These are phyloP conservation scores for Mythimna lalbum DNA, from an alignment of 2,888 invertebrate species.

Conservation along the genomic window DNA sequence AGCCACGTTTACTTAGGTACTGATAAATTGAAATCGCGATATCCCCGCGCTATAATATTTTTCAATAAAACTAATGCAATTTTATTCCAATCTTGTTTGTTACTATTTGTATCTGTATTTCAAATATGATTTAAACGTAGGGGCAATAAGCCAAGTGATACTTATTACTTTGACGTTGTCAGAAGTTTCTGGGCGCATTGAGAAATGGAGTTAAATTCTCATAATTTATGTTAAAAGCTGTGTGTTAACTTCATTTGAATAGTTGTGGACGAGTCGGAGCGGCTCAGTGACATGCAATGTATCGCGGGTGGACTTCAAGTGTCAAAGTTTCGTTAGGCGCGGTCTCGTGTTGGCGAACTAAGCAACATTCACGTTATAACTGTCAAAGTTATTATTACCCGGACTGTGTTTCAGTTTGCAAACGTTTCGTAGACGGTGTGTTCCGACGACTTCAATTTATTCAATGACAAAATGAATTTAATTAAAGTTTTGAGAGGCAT, in stretches of 20 bases:
- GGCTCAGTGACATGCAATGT: conserved; percentile 74
- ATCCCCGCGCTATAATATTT: conserved; percentile 56
- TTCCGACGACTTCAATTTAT: conserved; percentile 65
- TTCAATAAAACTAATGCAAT: conserved; percentile 58
- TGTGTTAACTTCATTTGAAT: conserved; percentile 41
- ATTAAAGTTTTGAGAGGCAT: conserved; percentile 73
- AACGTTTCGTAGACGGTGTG: conserved; percentile 62
- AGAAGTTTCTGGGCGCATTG: conserved; percentile 1
- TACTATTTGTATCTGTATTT: conserved; percentile 21
- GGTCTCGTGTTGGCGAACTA: conserved; percentile 73
- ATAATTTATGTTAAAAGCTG: conserved; percentile 24
- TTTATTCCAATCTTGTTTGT: conserved; percentile 44
- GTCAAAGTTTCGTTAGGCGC: conserved; percentile 81
- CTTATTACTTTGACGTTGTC: conserved; percentile 26
- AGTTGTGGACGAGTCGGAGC: conserved; percentile 54
- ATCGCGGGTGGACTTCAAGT: conserved; percentile 77
- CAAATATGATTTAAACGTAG: conserved; percentile 33
- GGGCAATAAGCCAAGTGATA: conserved; percentile 20
- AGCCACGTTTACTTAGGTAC: conserved; percentile 59
- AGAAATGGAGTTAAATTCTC: background rate
- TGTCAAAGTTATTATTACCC: conserved; percentile 84
- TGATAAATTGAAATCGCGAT: conserved; percentile 59
- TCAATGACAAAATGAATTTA: conserved; percentile 77
- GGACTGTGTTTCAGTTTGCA: conserved; percentile 72
- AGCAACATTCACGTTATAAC: conserved; percentile 79